These are phyloP conservation scores for Blennius ocellaris DNA, from an alignment of 2,113 vertebrate genomes.

Conservation along the genomic window DNA sequence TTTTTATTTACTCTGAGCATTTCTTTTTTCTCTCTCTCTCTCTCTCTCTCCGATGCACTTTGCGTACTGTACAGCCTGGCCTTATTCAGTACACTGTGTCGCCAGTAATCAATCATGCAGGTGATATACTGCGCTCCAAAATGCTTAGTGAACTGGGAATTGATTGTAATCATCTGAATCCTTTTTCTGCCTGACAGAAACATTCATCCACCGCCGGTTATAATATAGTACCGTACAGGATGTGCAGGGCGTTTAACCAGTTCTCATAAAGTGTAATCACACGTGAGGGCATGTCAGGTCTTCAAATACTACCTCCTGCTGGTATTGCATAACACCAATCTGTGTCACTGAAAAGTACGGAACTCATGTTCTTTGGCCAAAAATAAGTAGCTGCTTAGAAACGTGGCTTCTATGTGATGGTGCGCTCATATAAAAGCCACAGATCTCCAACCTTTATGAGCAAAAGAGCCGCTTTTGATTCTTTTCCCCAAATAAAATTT, in stretches of 20 bases:
- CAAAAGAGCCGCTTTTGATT: too few relatives aligned
- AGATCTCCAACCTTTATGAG: too few relatives aligned
- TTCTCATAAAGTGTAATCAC: constrained; percentile 32
- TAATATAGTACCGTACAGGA: constrained; percentile 30
- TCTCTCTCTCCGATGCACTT: background rate
- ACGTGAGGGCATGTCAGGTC: constrained; percentile 16
- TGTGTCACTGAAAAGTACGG: too few relatives aligned
- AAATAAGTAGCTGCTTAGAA: too few relatives aligned
- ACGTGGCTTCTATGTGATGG: too few relatives aligned
- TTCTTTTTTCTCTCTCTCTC: background rate
- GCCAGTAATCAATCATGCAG: constrained; percentile 52
- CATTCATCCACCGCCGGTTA: constrained; percentile 56
- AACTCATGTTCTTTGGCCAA: too few relatives aligned
- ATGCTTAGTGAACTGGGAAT: constrained; percentile 49
- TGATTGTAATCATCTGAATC: constrained; percentile 65
- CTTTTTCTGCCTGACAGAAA: constrained; percentile 52
- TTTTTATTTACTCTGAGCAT: background rate
- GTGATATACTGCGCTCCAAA: constrained; percentile 27
- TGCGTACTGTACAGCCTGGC: background rate
- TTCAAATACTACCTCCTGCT: constrained; percentile 45
- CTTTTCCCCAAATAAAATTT: too few relatives aligned
- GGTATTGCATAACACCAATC: constrained; percentile 9
- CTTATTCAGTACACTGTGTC: background rate
- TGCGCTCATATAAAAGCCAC: too few relatives aligned
- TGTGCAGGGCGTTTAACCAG: constrained; percentile 41